A percentile compares a stretch with the other conserved stretches of the same genome.
These are phyloP conservation scores for Nymphalis io DNA, from an alignment of 1,140 invertebrate genomes.

Conservation along the genomic window DNA sequence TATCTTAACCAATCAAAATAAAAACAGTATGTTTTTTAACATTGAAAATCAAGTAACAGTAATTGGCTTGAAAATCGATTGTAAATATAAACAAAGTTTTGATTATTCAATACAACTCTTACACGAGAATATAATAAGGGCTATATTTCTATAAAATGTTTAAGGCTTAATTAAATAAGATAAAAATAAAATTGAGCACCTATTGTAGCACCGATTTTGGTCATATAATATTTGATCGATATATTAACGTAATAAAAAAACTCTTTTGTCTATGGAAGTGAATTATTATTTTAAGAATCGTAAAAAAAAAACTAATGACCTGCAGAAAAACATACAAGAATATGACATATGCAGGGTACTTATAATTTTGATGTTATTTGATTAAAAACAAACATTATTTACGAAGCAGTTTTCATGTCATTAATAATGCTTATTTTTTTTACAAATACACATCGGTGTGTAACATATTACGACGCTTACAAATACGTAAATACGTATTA, in stretches of 20 bases:
- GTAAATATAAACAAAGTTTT: background rate
- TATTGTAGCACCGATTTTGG: constrained; percentile 37
- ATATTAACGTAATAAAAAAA: too few relatives aligned
- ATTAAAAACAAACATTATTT: background rate
- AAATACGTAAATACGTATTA: background rate
- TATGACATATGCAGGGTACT: background rate
- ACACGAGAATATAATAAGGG: constrained; percentile 7
- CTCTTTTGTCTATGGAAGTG: too few relatives aligned
- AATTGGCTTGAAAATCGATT: too few relatives aligned
- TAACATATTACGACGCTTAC: background rate
- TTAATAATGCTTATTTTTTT: too few relatives aligned
- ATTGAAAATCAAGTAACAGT: background rate
- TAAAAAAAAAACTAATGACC: too few relatives aligned
- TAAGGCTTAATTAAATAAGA: constrained; percentile 24
- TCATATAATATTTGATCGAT: background rate
- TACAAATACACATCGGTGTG: background rate
- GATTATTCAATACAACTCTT: background rate
- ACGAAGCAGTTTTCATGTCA: too few relatives aligned
- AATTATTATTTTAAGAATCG: too few relatives aligned
- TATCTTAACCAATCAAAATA: too few relatives aligned
- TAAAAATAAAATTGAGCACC: constrained; percentile 37
- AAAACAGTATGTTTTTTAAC: background rate
- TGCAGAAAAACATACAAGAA: background rate
- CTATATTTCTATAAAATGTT: constrained; percentile 22
- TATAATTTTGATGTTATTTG: constrained; percentile 1